These are phyloP conservation scores for Brachionus asplanchnoidis DNA, from an alignment of 1,140 invertebrate genomes.

Conservation along the genomic window DNA sequence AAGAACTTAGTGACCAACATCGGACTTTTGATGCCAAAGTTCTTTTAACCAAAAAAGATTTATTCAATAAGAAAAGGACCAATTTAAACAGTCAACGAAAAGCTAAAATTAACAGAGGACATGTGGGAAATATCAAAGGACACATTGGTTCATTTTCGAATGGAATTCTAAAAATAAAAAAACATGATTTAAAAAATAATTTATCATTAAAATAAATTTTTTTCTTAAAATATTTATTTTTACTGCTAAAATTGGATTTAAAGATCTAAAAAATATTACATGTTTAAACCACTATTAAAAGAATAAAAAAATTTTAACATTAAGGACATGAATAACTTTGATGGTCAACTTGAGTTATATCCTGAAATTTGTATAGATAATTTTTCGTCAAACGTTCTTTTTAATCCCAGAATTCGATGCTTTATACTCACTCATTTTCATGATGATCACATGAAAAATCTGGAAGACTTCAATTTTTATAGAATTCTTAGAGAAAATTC, in stretches of 20 bases:
- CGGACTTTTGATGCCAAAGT: not conserved
- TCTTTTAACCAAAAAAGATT: not conserved
- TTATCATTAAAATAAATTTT: not conserved
- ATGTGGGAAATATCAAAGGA: constrained; percentile 35
- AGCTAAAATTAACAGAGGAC: constrained; percentile 1
- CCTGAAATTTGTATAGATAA: constrained; percentile 39
- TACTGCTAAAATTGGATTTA: not conserved
- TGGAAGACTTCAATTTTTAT: constrained; percentile 8
- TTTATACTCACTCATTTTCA: constrained; percentile 39
- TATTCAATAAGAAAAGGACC: not conserved
- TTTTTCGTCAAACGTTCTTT: constrained; percentile 14
- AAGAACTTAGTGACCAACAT: not conserved
- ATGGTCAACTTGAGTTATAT: constrained; percentile 10
- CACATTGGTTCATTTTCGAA: constrained; percentile 38
- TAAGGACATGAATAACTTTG: constrained; percentile 23
- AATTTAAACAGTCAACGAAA: not conserved
- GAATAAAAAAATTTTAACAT: not conserved
- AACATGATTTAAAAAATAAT: constrained; percentile 19
- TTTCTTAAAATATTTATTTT: not conserved
- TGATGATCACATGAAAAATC: constrained; percentile 40
- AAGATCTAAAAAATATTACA: not conserved
- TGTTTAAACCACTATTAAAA: not conserved
- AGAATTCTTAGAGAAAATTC: not conserved
- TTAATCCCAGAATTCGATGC: not conserved
- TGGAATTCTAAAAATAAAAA: constrained; percentile 29